phyloP scores from a whole-genome alignment of 2,888 invertebrate genomes.

The Acanthoscelides obtectus region DNA sequence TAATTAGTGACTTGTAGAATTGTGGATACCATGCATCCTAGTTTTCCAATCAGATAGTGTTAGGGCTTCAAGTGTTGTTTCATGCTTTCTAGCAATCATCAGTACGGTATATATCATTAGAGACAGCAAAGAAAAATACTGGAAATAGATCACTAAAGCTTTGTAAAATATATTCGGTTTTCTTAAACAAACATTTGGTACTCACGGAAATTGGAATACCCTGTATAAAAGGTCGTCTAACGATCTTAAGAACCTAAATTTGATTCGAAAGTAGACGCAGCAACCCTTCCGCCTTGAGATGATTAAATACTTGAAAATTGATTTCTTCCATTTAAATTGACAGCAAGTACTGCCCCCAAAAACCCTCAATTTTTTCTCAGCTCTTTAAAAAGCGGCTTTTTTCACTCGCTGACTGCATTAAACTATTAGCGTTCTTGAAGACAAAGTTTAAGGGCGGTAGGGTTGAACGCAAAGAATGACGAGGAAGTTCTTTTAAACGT shows the following conservation, averaged over 20 bases:
- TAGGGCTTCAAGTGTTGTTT: no score
- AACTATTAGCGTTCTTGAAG: not conserved
- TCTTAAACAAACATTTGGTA: no score
- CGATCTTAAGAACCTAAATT: not conserved
- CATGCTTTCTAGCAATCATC: no score
- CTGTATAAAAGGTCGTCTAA: no score
- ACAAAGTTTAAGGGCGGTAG: not conserved
- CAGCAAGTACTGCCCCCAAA: not conserved
- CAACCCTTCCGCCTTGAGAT: not conserved
- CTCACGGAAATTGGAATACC: no score
- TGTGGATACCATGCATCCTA: not conserved
- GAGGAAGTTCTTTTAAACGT: not conserved
- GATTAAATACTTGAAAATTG: not conserved
- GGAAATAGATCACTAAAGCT: no score
- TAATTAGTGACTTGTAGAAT: constrained; percentile 3
- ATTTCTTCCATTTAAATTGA: not conserved
- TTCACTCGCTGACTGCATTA: not conserved
- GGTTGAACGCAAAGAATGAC: not conserved
- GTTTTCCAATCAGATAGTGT: no score
- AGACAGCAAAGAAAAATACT: no score
- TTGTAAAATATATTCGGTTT: no score
- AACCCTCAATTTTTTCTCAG: not conserved
- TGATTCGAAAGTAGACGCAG: not conserved
- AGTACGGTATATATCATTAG: no score
- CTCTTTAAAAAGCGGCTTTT: not conserved